Evolutionary conservation across 2,888 invertebrate genomes (phyloP), one percentile per base, ranked within the genome.

Genomic region (Ctena decussata): DNA sequence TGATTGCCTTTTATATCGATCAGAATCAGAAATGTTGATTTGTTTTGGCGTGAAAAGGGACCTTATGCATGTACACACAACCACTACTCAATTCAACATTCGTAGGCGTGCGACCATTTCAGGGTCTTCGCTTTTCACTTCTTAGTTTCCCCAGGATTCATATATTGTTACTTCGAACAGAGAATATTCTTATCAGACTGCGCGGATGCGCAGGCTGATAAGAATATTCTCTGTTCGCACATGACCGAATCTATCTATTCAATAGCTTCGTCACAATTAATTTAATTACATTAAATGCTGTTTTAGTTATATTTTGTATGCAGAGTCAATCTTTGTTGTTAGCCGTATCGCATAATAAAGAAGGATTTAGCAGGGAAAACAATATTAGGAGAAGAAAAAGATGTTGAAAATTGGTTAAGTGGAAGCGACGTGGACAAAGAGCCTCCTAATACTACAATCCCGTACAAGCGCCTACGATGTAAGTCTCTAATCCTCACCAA

Each of bases 261-360:
- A 69, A n/a, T n/a, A n/a, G n/a, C n/a, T n/a, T n/a, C n/a, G n/a
- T n/a, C n/a, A n/a, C n/a, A 75, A 81, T 89, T 86, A 86, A 89
- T 86, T 86, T 89, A 86, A 89, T 89, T 89, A 84, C 84, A 89
- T 89, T 89, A 89, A 89, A 89, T 89, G 86, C 86, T 86, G 65
- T 89, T 89, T 86, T 86, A 89, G 86, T 86, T 84, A 84, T 77
- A 89, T 84, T 89, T 82, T 82, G 89, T 89, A 86, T 86, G 86
- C 86, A 84, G 70, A 86, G 84, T 85, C 84, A 84, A 84, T 84
- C 53, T 41, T 70, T 72, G 84, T 80, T 80, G 84, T 57, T 69
- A 73, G 80, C 82, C 78, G 57, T 77, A 73, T 75, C 80, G 89
- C 80, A 89, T 89, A 84, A 82, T 86, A 89, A 89, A 89, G 77